These are phyloP conservation scores for Rhombomys opimus DNA, from an alignment of 2,113 vertebrate genomes.

Conservation along the genomic window DNA sequence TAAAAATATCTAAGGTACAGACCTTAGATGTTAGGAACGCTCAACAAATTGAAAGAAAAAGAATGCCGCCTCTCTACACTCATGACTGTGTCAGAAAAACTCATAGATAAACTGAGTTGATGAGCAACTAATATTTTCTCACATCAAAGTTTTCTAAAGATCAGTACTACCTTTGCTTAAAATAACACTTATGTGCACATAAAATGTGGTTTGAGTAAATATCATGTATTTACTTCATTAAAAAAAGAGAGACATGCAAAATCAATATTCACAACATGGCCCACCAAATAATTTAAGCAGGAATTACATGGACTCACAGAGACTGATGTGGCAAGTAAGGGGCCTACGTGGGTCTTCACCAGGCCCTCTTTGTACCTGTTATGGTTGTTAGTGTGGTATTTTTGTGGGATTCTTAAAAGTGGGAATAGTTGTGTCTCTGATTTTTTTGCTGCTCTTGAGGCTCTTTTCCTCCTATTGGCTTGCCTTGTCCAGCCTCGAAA, in stretches of 20 bases:
- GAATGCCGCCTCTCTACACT: background rate
- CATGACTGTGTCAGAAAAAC: background rate
- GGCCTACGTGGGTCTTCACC: background rate
- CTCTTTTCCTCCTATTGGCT: background rate
- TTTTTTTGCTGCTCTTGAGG: background rate
- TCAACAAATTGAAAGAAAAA: background rate
- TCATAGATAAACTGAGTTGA: background rate
- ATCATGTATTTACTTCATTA: background rate
- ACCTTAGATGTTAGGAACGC: background rate
- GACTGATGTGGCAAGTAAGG: background rate
- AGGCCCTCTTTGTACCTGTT: no score
- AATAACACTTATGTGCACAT: background rate
- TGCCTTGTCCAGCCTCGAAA: background rate
- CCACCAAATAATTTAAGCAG: background rate
- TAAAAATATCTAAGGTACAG: background rate
- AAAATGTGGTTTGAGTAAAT: background rate
- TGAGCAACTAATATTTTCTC: background rate
- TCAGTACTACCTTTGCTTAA: background rate
- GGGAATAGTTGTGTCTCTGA: background rate
- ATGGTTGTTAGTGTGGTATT: background rate
- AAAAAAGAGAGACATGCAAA: background rate
- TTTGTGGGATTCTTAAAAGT: background rate
- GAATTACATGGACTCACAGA: background rate
- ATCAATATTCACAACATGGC: background rate
- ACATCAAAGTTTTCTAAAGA: background rate